These are phyloP conservation scores for Cerastoderma edule DNA, from an alignment of 2,888 invertebrate species.

Conservation along the genomic window DNA sequence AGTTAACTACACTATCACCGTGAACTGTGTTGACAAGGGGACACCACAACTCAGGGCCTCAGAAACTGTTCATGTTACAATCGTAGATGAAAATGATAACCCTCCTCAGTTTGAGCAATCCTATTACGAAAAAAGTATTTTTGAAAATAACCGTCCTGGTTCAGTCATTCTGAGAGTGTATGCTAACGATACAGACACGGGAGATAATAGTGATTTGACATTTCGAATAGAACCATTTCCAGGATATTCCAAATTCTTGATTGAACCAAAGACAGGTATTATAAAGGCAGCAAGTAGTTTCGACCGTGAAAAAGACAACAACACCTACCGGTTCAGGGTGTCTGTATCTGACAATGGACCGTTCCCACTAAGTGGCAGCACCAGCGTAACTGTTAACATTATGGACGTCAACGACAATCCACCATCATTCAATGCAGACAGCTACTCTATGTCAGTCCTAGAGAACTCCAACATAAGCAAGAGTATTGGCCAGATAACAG, in stretches of 20 bases:
- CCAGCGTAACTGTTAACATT: slow-evolving; percentile 58
- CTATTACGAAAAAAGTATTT: slow-evolving; percentile 59
- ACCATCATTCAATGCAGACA: slow-evolving; percentile 59
- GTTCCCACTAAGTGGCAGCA: slow-evolving; percentile 37
- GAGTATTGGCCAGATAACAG: slow-evolving; percentile 58
- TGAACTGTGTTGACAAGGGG: slow-evolving; percentile 87
- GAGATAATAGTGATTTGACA: slow-evolving; percentile 47
- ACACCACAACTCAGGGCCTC: slow-evolving; percentile 62
- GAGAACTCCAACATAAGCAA: slow-evolving; percentile 60
- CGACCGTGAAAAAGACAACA: slow-evolving; percentile 65
- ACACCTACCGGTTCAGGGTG: slow-evolving; percentile 61
- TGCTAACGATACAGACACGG: slow-evolving; percentile 89
- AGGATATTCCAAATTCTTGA: slow-evolving; percentile 39
- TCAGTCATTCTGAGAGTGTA: slow-evolving; percentile 90
- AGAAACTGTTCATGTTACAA: slow-evolving; percentile 67
- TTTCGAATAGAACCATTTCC: slow-evolving; percentile 53
- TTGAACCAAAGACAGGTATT: slow-evolving; percentile 60
- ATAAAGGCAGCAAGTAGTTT: slow-evolving; percentile 58
- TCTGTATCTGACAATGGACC: slow-evolving; percentile 59
- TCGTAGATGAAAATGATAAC: slow-evolving; percentile 96
- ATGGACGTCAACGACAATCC: slow-evolving; percentile 64
- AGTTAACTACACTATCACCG: slow-evolving; percentile 78
- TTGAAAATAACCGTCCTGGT: slow-evolving; percentile 67
- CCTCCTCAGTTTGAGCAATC: slow-evolving; percentile 90
- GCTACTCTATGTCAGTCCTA: slow-evolving; percentile 58